A percentile compares a stretch with the other conserved stretches of the same genome.
These are phyloP conservation scores for Agonum fuliginosum DNA, from an alignment of 2,888 invertebrate species.

Conservation along the genomic window DNA sequence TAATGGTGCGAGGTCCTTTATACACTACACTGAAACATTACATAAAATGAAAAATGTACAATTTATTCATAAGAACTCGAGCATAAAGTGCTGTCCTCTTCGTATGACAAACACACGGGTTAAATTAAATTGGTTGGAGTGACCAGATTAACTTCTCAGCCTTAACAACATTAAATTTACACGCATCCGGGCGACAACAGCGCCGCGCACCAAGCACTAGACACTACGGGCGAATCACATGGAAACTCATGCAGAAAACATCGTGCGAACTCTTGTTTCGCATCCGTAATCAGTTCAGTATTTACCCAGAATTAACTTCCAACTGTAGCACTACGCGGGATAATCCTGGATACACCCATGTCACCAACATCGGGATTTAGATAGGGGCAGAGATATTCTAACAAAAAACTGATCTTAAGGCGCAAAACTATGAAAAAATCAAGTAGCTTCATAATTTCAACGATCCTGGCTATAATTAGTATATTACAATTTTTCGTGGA, in stretches of 20 bases:
- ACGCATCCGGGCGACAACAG: slow-evolving; percentile 15
- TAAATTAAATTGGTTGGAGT: not conserved
- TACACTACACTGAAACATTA: too few relatives aligned
- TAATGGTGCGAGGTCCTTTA: too few relatives aligned
- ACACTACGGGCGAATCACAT: slow-evolving; percentile 17
- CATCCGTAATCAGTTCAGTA: slow-evolving; percentile 43
- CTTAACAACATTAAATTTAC: not conserved
- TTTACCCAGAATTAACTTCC: slow-evolving; percentile 33
- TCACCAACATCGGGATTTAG: too few relatives aligned
- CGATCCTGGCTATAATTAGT: too few relatives aligned
- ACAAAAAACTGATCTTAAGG: too few relatives aligned
- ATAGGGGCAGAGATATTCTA: too few relatives aligned
- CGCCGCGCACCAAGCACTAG: not conserved
- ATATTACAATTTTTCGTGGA: too few relatives aligned
- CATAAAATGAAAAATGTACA: too few relatives aligned
- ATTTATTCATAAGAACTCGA: too few relatives aligned
- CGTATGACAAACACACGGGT: not conserved
- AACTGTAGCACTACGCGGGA: not conserved
- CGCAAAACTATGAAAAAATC: too few relatives aligned
- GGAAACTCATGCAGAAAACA: slow-evolving; percentile 21
- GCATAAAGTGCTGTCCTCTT: not conserved
- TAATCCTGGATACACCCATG: not conserved
- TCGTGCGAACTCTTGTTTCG: slow-evolving; percentile 45
- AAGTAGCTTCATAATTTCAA: too few relatives aligned
- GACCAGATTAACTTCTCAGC: not conserved